Conservation (phyloP, 2,888 invertebrate genomes). For the Boloria euphrosyne region DNA sequence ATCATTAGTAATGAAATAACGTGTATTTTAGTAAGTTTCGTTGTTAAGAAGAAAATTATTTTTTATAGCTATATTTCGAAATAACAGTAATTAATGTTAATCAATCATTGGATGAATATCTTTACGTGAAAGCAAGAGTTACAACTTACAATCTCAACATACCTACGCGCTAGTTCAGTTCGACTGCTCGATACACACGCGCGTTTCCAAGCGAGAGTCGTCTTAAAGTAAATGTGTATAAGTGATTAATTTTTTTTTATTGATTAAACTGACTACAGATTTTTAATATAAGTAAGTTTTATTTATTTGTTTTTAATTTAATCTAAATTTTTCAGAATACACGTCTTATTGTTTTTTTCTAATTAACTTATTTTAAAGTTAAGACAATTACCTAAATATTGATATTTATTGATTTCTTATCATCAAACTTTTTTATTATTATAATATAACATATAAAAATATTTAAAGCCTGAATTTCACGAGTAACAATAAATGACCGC, state of each 20-base stretch:
- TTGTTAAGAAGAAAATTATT: too few relatives aligned
- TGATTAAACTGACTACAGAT: conserved; percentile 4
- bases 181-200: conserved; percentile 13
- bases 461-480: background rate
- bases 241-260: background rate
- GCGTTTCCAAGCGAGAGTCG: conserved; percentile 1
- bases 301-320: background rate
- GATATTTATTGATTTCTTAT: too few relatives aligned
- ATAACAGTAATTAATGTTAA: background rate
- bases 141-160: conserved; percentile 14
- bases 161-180: conserved; percentile 15
- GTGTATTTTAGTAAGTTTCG: too few relatives aligned
- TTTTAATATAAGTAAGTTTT: conserved; percentile 21
- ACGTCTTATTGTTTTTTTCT: background rate
- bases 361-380: background rate
- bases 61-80: background rate
- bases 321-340: too few relatives aligned
- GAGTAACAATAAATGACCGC: background rate
- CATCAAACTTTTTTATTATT: background rate
- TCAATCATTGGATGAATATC: conserved; percentile 6
- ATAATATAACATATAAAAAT: too few relatives aligned
- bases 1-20: too few relatives aligned
- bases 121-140: conserved; percentile 33
- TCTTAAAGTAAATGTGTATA: background rate
- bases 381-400: too few relatives aligned